Percentiles rank a stretch among this genome's conserved stretches.
phyloP scores from a whole-genome alignment of 1,140 invertebrate species.

The Panulirus ornatus region DNA sequence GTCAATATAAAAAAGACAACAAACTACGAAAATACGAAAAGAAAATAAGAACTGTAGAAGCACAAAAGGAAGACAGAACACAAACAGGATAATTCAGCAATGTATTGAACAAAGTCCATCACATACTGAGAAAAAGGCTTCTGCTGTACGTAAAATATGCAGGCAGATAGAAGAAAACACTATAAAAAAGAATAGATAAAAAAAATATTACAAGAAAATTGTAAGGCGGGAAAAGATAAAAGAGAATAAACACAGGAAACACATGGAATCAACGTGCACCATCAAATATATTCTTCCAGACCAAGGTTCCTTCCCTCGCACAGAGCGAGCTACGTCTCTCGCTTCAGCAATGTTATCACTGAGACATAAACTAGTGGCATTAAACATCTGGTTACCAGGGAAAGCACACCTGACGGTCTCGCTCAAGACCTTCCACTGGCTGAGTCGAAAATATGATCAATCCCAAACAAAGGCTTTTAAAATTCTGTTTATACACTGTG shows the following conservation, averaged over 20 bases:
- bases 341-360: no score
- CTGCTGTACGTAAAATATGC: neutral
- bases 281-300: neutral
- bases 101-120: neutral
- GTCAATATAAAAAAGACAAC: neutral
- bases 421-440: no score
- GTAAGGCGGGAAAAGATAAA: neutral
- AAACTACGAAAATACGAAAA: neutral
- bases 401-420: no score
- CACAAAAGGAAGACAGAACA: neutral
- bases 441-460: no score
- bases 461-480: no score
- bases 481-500: no score
- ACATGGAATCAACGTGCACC: neutral
- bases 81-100: neutral
- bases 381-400: no score
- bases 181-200: neutral
- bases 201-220: neutral
- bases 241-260: neutral
- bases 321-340: no score
- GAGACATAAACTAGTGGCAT: no score
- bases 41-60: neutral
- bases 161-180: neutral
- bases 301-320: neutral
- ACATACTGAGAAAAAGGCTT: neutral